Percentiles rank a stretch among this genome's conserved stretches.
Conservation (phyloP, 2,888 invertebrate species). For the Apamea monoglypha region DNA sequence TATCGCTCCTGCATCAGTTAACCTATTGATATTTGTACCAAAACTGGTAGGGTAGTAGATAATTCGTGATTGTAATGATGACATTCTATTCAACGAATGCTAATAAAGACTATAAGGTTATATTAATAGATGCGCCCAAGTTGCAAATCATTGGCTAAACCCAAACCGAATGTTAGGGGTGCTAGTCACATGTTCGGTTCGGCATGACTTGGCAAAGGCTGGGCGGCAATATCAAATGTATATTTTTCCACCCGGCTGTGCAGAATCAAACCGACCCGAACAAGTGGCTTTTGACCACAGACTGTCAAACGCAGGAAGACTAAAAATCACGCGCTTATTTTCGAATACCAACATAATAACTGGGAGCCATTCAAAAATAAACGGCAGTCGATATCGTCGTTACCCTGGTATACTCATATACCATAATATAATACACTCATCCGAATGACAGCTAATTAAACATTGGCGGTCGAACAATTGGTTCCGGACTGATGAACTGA, state of each 20-base stretch:
- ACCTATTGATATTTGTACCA: conserved; percentile 35
- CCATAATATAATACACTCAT: not conserved
- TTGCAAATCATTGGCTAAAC: not conserved
- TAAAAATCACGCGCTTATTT: not conserved
- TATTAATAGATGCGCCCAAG: not conserved
- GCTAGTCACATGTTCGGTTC: not conserved
- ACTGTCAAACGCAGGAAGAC: not conserved
- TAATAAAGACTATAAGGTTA: conserved; percentile 7
- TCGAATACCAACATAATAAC: not conserved
- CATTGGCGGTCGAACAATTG: conserved; percentile 29
- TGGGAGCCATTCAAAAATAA: conserved; percentile 6
- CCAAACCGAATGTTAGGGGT: not conserved
- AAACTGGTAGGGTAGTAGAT: conserved; percentile 1
- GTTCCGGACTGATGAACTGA: not conserved
- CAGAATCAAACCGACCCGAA: not conserved
- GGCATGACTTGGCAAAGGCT: not conserved
- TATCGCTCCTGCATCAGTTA: conserved; percentile 16
- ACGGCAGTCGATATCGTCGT: conserved; percentile 5
- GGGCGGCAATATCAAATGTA: not conserved
- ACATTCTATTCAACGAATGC: conserved; percentile 28
- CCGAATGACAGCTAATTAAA: conserved; percentile 42
- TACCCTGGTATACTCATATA: not conserved
- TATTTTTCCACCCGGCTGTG: not conserved
- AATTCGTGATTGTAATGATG: conserved; percentile 36
- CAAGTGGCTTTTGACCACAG: not conserved